Evolutionary conservation across 64 coral and sea anemone genomes (phyloP), one percentile per base, ranked within the genome.

Genomic region (Platygyra sinensis): DNA sequence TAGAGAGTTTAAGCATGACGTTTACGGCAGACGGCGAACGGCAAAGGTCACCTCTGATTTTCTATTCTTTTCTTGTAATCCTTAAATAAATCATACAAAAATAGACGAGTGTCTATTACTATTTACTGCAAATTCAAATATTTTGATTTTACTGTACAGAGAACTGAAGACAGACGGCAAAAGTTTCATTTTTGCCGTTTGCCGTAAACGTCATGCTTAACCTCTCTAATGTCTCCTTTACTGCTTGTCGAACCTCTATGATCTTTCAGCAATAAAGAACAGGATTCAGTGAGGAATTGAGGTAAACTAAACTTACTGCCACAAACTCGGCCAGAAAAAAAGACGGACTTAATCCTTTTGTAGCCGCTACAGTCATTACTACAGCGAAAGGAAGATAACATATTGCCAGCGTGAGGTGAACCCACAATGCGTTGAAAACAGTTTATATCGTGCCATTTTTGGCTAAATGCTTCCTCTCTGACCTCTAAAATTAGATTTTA

Each of bases 191-290:
- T n/a, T n/a, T n/a, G n/a, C n/a, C n/a, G n/a, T n/a, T n/a, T n/a
- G n/a, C n/a, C n/a, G n/a, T n/a, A n/a, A n/a, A n/a, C n/a, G n/a
- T n/a, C n/a, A n/a, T n/a, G n/a, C n/a, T n/a, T n/a, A n/a, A n/a
- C n/a, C n/a, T n/a, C n/a, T n/a, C n/a, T n/a, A 79, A 2, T 1
- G 76, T 79, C 15, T 79, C 76, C n/a, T 79, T 79, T 7, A 59
- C 76, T 55, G 49, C 76, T 28, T 55, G 12, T 79, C 49, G 20
- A 28, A 79, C 49, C 29, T 79, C 76, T 79, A 59, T 77, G 33
- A 77, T 77, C 33, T 77, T 77, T 42, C 74, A 77, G 32, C 74
- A 77, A 17, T 77, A 77, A 20, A 77, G 19, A 50, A 52, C 11
- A 9, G 74, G 74, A 77, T 77, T 77, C 6, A 77, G 74, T 17